Evolutionary conservation across 1,140 invertebrate genomes (phyloP).

Genomic region (Formica selysi): DNA sequence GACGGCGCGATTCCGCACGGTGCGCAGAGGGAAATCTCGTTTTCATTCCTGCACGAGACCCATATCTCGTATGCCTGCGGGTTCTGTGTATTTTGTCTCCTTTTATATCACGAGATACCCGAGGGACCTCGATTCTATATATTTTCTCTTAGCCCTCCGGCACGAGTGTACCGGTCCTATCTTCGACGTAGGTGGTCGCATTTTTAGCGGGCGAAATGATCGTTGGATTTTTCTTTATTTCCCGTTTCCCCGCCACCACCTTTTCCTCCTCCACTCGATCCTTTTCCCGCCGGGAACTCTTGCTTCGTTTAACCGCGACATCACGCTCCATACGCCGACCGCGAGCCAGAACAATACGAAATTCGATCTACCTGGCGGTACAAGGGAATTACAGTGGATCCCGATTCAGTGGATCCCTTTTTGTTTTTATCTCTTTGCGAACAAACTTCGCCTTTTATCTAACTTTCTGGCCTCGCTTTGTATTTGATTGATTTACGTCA

Average conservation of each 20-base stretch:
- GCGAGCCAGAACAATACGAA: constrained; percentile 47
- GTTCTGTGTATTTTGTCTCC: constrained; percentile 79
- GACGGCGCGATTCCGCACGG: constrained; percentile 54
- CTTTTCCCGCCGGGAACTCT: constrained; percentile 64
- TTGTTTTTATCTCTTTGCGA: constrained; percentile 8
- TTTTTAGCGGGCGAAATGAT: constrained; percentile 62
- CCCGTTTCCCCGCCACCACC: background rate
- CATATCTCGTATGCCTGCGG: constrained; percentile 67
- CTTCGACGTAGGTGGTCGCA: constrained; percentile 60
- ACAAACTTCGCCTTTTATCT: background rate
- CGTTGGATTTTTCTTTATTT: constrained; percentile 63
- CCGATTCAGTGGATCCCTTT: background rate
- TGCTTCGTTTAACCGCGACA: constrained; percentile 63
- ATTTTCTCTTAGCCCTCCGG: constrained; percentile 73
- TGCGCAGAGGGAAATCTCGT: constrained; percentile 76
- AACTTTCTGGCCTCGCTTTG: background rate
- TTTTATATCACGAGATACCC: constrained; percentile 78
- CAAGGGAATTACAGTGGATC: constrained; percentile 1
- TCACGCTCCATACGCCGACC: constrained; percentile 49
- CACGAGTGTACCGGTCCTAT: constrained; percentile 26
- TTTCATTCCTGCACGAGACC: constrained; percentile 73
- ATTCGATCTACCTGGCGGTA: constrained; percentile 35
- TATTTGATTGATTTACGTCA: constrained; percentile 7
- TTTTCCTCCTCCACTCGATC: background rate
- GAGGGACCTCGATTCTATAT: constrained; percentile 77